Evolutionary conservation across 2,113 vertebrate species (phyloP), one percentile per base, ranked within the genome.

Genomic region (Odobenus rosmarus): DNA sequence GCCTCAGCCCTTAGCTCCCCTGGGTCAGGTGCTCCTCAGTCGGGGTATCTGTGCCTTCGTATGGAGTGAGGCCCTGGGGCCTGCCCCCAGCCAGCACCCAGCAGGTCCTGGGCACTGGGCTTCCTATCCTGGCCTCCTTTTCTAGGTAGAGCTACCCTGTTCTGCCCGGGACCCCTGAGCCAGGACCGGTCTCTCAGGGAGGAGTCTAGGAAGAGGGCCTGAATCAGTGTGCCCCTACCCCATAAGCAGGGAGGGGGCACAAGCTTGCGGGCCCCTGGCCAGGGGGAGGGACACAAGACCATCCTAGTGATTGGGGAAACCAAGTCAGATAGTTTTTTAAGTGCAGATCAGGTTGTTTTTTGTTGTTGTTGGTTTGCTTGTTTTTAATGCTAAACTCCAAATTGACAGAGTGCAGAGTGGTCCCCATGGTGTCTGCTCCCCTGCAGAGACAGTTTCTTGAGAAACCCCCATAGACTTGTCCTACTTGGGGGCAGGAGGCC

Each of bases 331-430:
- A 3, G 49, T 21, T 26, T 88, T 24, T 51, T 2, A 61, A 81
- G 53, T 0, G 39, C 8, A 64, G 51, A 5, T 23, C 0, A 1
- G 49, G 28, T 1, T 14, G 23, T 33, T 23, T 18, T 49, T 69
- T 57, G 19, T 57, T 55, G 16, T 16, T 1, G 13, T 33, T 3
- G 28, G 62, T 49, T 62, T 19, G 9, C 26, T 61, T 61, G 16
- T 19, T 69, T 69, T 72, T 12, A 36, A 33, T 1, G 76, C 26
- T 33, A 18, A 89, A 69, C 4, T 26, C 42, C 19, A 4, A 18
- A 28, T 4, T 53, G 55, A 83, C 19, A 1, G 28, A 1, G 0
- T 4, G 55, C 77, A 7, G 26, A 39, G 67, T 1, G 24, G 86
- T 9, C 28, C 6, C 74, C 7, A 5, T 33, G 15, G 39, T 7